Conservation (phyloP, 2,797 vertebrate species). For the Myotis vivesi region DNA sequence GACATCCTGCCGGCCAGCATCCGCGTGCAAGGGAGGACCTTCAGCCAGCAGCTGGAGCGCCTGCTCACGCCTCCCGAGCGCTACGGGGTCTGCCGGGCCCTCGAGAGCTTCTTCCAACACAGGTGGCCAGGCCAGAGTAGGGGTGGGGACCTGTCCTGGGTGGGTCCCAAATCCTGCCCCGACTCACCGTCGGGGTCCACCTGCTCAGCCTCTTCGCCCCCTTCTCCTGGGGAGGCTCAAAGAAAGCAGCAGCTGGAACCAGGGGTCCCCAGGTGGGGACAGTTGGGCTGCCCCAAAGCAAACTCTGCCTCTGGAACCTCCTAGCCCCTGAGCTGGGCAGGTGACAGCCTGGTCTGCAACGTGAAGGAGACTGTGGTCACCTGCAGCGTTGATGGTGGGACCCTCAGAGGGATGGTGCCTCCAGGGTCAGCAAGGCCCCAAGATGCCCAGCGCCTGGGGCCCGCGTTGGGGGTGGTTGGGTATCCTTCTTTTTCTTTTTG, state of each 20-base stretch:
- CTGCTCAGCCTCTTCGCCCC: background rate
- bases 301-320: background rate
- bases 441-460: background rate
- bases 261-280: background rate
- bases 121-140: constrained; percentile 84
- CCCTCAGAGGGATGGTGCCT: background rate
- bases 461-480: fast-evolving
- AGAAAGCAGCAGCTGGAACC: background rate
- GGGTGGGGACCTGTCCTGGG: background rate
- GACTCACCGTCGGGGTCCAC: background rate
- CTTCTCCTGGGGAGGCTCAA: background rate
- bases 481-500: background rate
- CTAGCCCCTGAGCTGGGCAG: background rate
- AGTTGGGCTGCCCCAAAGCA: background rate
- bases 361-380: background rate
- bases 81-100: constrained; percentile 93
- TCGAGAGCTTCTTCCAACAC: constrained; percentile 99
- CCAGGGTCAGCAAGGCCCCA: background rate
- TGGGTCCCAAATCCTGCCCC: background rate
- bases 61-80: constrained; percentile 95
- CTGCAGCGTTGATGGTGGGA: background rate
- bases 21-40: constrained; percentile 95
- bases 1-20: constrained; percentile 98
- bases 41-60: constrained; percentile 97
- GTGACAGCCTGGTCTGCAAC: background rate